Base-by-base conservation (phyloP, 2,888 invertebrate species). In the Drosophila rubida region DNA sequence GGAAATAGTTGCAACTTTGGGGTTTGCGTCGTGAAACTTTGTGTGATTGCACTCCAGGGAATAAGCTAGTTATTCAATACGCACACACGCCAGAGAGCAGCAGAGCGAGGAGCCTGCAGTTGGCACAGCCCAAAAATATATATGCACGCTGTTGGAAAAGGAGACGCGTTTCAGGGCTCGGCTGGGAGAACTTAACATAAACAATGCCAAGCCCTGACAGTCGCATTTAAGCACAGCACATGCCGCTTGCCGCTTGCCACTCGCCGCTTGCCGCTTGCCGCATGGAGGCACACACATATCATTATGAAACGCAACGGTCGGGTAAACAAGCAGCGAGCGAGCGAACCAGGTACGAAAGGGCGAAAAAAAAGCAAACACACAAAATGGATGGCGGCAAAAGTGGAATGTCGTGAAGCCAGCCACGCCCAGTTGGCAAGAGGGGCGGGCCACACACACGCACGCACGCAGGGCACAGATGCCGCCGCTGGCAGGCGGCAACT, bases 241-340 rank as follows among this genome's bases (percentile, higher is more conserved):
- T 37, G 30, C 44, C 62, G 51, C 55, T 2, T 3, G 3, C 19
- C 19, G 19, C 19, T 58, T 49, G 73, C 44, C 44, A 39, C 55
- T 27, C 27, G 19, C 48, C 61, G 51, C 55, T 59, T 58, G 69
- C 45, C 44, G 44, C 51, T 46, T 39, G 37, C 25, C 39, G 16
- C n/a, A n/a, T n/a, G n/a, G n/a, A n/a, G n/a, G n/a, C n/a, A 45
- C 37, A 68, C 72, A 71, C 72, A 71, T 64, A 60, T 65, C 72
- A 71, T 71, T 71, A 48, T 50, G 54, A 54, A 46, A 51, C 32
- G 35, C 55, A 46, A 51, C 46, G 37, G 45, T 8, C 48, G 61
- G 16, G 37, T n/a, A 16, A 45, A 13, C 39, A 41, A 23, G 9
- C 27, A 30, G 25, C 41, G 41, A 27, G 42, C 42, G 11, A 45